Conservation (phyloP, 2,113 vertebrate species). For the Butorides virescens region DNA sequence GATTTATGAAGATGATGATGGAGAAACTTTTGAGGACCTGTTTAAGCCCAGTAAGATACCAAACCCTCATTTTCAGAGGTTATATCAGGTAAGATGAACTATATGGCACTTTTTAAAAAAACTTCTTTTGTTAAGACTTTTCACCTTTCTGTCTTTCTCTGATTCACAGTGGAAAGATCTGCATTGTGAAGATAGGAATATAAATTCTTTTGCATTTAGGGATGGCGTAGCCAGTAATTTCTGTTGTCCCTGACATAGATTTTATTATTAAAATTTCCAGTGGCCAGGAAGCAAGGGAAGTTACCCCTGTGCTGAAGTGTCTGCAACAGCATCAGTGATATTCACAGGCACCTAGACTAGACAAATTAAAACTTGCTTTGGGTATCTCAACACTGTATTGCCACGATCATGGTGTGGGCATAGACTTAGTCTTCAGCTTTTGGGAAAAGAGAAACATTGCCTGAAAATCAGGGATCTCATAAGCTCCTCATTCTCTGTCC, state of each 20-base stretch:
- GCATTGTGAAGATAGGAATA: background rate
- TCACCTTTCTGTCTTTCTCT: background rate
- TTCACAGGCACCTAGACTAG: background rate
- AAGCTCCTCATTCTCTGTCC: background rate
- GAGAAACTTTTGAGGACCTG: conserved; percentile 79
- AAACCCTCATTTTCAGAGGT: conserved; percentile 93
- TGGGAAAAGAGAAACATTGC: background rate
- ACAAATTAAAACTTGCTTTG: background rate
- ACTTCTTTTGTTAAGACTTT: background rate
- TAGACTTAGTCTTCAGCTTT: background rate
- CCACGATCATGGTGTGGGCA: background rate
- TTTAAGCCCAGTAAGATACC: conserved; percentile 87
- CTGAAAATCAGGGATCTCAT: background rate
- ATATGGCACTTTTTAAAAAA: background rate
- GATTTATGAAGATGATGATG: conserved; percentile 78
- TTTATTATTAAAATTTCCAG: background rate
- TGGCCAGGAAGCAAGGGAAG: background rate
- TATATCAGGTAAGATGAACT: conserved; percentile 86
- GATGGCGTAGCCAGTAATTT: background rate
- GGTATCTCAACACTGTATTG: background rate
- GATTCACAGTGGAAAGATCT: background rate
- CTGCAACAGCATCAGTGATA: background rate
- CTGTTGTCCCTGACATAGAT: background rate
- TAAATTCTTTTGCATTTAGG: background rate
- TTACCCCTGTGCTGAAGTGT: background rate